phyloP scores from a whole-genome alignment of 2,797 vertebrate genomes.

The Micrastur ruficollis region DNA sequence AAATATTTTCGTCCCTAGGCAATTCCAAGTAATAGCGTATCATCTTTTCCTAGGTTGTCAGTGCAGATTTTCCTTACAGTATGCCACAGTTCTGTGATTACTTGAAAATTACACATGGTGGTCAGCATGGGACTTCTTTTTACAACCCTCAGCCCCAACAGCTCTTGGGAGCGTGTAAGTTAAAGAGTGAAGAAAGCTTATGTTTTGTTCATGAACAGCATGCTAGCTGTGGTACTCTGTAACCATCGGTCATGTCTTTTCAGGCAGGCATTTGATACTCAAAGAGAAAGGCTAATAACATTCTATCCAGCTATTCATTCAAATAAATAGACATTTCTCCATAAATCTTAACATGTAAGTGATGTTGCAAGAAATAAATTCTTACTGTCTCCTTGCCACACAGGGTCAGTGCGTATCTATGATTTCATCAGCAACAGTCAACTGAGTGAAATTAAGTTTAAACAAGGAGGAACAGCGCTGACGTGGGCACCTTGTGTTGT shows the following conservation, averaged over 20 bases:
- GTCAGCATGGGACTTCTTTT: neutral
- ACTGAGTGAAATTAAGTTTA: conserved; percentile 80
- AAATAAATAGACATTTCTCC: neutral
- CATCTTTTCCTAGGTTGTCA: neutral
- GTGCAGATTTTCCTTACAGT: neutral
- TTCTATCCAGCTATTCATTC: neutral
- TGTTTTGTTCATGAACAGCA: neutral
- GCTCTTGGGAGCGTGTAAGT: neutral
- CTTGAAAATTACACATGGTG: neutral
- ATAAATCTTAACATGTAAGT: neutral
- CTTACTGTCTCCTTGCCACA: neutral
- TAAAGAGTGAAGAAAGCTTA: neutral
- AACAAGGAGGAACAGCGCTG: conserved; percentile 87
- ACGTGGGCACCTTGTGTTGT: conserved; percentile 83
- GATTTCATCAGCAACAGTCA: conserved; percentile 85
- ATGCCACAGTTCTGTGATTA: neutral
- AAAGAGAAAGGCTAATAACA: neutral
- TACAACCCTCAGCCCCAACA: neutral
- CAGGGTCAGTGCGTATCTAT: conserved; percentile 88
- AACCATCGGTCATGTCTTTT: neutral
- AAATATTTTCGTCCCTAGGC: neutral
- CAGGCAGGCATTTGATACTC: neutral
- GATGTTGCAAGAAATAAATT: neutral
- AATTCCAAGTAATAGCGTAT: neutral
- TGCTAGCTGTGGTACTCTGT: neutral